A percentile compares a stretch with the other conserved stretches of the same genome.
Evolutionary conservation across 2,113 vertebrate genomes (phyloP).

Genomic region (Psittacula cyanocephala): DNA sequence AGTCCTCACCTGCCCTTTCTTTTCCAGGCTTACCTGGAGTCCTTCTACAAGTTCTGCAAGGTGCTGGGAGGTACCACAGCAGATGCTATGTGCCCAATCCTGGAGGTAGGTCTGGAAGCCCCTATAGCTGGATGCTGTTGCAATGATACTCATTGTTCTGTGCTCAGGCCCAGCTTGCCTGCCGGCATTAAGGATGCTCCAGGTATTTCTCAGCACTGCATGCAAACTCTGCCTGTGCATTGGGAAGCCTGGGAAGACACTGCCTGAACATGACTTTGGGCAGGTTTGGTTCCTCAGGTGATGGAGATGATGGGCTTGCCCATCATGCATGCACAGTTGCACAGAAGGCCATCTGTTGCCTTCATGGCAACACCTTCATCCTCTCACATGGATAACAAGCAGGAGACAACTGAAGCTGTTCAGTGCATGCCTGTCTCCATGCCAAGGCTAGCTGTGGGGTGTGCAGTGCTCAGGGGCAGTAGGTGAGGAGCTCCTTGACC

Average conservation of each 20-base stretch:
- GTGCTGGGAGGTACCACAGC: conserved; percentile 93
- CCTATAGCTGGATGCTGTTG: neutral
- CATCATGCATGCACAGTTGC: too few relatives aligned
- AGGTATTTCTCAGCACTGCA: neutral
- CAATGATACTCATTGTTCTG: neutral
- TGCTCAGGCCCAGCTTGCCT: neutral
- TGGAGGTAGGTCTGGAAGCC: conserved; percentile 83
- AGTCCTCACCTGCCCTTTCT: neutral
- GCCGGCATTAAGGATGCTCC: neutral
- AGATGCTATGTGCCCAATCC: conserved; percentile 96
- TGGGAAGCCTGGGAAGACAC: neutral
- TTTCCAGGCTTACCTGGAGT: conserved; percentile 91
- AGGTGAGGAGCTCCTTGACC: neutral
- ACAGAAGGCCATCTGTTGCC: neutral
- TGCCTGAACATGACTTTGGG: neutral
- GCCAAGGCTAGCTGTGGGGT: neutral
- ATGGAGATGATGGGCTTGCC: neutral
- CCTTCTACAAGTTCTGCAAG: conserved; percentile 97
- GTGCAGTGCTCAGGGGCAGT: neutral
- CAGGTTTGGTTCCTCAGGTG: neutral
- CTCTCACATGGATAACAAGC: rapidly evolving
- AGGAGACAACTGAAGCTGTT: neutral
- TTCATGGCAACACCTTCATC: neutral
- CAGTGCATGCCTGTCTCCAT: neutral
- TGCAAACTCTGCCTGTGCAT: neutral